Conservation (phyloP, 2,113 vertebrate genomes). For the human (Homo sapiens) region GRCh38 chr2:126762501-126763000, state of each 20-base stretch:
- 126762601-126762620: too few relatives aligned
- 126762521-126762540: neutral
- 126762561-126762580: neutral
- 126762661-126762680: neutral
- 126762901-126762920: neutral
- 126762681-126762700: accelerated
- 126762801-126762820: neutral
- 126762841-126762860: neutral
- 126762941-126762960: neutral
- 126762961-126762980: neutral
- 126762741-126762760: accelerated
- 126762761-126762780: neutral
- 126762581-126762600: too few relatives aligned
- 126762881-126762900: neutral
- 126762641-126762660: accelerated
- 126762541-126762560: neutral
- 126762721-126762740: neutral
- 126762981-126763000: neutral
- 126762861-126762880: neutral
- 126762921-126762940: neutral
- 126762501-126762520: neutral
- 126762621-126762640: neutral
- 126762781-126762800: neutral
- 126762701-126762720: neutral
- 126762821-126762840: neutral